phyloP scores from a whole-genome alignment of 2,888 invertebrate species.

The Apantesis nais region DNA sequence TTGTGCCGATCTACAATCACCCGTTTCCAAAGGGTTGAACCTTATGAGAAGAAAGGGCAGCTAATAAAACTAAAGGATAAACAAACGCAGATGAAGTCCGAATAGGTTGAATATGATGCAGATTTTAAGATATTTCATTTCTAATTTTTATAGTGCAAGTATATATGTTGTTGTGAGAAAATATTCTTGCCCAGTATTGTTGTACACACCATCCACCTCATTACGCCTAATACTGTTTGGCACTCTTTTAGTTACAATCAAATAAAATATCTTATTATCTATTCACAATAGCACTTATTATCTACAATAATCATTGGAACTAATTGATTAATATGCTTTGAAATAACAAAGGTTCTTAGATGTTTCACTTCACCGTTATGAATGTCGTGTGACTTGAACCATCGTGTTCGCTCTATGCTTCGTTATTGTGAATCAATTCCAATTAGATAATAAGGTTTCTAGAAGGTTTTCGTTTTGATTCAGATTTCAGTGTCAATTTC shows the following conservation, averaged over 20 bases:
- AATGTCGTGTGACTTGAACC: conserved; percentile 5
- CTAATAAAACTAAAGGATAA: too few relatives aligned
- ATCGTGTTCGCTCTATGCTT: background rate
- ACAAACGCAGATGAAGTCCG: too few relatives aligned
- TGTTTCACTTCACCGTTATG: background rate
- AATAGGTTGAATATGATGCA: background rate
- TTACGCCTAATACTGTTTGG: too few relatives aligned
- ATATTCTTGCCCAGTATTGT: too few relatives aligned
- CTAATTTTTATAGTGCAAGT: background rate
- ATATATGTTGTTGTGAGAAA: too few relatives aligned
- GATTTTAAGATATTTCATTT: background rate
- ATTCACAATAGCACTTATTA: background rate
- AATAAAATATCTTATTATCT: background rate
- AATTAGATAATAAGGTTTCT: conserved; percentile 12
- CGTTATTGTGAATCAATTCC: conserved; percentile 9
- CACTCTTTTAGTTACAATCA: too few relatives aligned
- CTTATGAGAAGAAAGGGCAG: too few relatives aligned
- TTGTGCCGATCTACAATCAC: too few relatives aligned
- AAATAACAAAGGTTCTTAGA: background rate
- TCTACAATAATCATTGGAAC: background rate
- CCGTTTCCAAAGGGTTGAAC: too few relatives aligned
- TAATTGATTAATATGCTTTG: background rate
- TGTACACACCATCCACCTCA: too few relatives aligned
- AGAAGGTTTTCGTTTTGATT: conserved; percentile 14
- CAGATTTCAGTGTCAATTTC: conserved; percentile 10